phyloP scores from a whole-genome alignment of 2,797 vertebrate genomes.

The Echiichthys vipera region DNA sequence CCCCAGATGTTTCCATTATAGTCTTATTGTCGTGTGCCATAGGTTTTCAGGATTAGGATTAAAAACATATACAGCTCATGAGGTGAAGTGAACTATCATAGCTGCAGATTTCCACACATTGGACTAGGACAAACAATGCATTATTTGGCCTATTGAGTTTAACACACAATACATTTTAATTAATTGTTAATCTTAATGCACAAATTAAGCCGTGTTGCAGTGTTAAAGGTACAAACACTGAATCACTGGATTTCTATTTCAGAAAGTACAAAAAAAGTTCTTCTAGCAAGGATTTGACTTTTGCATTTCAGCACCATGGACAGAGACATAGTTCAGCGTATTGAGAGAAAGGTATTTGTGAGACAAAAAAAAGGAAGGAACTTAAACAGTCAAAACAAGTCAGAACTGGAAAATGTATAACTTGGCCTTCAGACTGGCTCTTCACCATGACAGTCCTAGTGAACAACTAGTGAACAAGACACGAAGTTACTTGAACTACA shows the following conservation, averaged over 20 bases:
- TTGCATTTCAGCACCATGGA: conserved; percentile 41
- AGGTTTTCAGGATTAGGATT: conserved; percentile 50
- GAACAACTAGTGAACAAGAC: not conserved
- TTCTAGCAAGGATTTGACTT: not conserved
- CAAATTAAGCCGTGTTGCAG: not conserved
- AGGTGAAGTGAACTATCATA: not conserved
- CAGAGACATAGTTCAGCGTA: not conserved
- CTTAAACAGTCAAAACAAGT: too few species aligned
- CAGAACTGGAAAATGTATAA: too few species aligned
- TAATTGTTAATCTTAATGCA: not conserved
- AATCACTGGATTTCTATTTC: not conserved
- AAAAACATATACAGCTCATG: conserved; percentile 28
- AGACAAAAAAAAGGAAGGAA: not conserved
- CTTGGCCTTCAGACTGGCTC: not conserved
- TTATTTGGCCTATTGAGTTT: not conserved
- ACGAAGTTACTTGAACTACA: not conserved
- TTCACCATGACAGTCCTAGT: not conserved
- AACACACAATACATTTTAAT: not conserved
- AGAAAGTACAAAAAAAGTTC: not conserved
- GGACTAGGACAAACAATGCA: not conserved
- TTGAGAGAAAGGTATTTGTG: not conserved
- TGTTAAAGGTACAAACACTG: not conserved
- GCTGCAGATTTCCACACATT: not conserved
- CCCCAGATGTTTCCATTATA: conserved; percentile 54
- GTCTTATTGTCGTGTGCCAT: conserved; percentile 49